phyloP scores from a whole-genome alignment of 1,140 invertebrate species.

The Euura saliciscinereae region DNA sequence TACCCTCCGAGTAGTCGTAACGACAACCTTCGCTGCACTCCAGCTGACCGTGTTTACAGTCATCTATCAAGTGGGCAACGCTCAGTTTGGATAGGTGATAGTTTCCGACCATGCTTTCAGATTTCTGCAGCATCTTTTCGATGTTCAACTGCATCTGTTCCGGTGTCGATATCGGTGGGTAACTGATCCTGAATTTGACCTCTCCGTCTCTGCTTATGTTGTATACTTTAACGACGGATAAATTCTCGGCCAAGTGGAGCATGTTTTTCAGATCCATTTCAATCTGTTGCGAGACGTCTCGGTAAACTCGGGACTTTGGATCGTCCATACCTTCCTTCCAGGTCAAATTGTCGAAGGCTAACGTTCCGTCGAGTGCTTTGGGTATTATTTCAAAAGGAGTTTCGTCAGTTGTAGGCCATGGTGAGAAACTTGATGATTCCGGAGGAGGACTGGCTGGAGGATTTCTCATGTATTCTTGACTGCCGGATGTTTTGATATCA shows the following conservation, averaged over 20 bases:
- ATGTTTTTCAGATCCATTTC: constrained; percentile 64
- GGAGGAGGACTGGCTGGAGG: constrained; percentile 57
- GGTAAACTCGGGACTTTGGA: constrained; percentile 67
- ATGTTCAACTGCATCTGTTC: constrained; percentile 43
- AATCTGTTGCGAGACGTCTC: constrained; percentile 62
- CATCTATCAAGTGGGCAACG: constrained; percentile 64
- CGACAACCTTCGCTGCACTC: constrained; percentile 78
- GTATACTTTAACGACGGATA: constrained; percentile 66
- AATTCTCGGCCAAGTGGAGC: constrained; percentile 30
- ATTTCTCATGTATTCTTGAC: constrained; percentile 50
- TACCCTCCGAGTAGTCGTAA: constrained; percentile 69
- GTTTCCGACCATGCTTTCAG: constrained; percentile 42
- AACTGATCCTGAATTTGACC: constrained; percentile 49
- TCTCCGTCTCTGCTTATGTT: constrained; percentile 59
- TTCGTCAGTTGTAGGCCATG: constrained; percentile 61
- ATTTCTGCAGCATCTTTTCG: constrained; percentile 42
- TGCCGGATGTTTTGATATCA: constrained; percentile 46
- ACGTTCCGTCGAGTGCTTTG: constrained; percentile 68
- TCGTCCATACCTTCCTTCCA: constrained; percentile 66
- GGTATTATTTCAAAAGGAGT: constrained; percentile 64
- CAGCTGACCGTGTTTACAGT: constrained; percentile 77
- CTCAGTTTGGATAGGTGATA: constrained; percentile 45
- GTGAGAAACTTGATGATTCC: constrained; percentile 52
- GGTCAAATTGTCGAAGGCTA: constrained; percentile 70
- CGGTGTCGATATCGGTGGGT: constrained; percentile 41